Conservation (phyloP, 2,113 vertebrate species). For the Python bivittatus region DNA sequence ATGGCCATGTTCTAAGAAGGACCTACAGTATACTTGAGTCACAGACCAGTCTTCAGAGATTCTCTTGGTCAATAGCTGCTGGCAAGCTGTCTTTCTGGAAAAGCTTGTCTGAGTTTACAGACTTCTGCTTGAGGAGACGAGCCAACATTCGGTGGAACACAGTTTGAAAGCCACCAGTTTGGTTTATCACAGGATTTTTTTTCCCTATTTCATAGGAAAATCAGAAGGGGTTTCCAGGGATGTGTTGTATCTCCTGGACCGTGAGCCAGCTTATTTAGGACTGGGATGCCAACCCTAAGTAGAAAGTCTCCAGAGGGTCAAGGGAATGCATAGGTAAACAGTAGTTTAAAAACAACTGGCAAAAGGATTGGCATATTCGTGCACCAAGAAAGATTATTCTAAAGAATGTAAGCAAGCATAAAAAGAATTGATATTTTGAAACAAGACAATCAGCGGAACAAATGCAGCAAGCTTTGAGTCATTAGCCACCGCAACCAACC, state of each 20-base stretch:
- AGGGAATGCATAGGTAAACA: constrained; percentile 17
- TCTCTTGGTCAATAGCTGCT: neutral
- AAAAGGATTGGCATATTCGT: constrained; percentile 46
- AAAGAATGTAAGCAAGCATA: constrained; percentile 70
- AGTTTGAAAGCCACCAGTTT: neutral
- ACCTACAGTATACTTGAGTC: no score
- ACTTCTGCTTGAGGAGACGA: neutral
- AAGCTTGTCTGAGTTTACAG: neutral
- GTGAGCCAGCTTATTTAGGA: neutral
- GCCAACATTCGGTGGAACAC: neutral
- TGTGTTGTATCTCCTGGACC: neutral
- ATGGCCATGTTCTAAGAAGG: no score
- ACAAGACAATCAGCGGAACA: constrained; percentile 74
- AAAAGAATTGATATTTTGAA: constrained; percentile 63
- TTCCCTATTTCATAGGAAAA: neutral
- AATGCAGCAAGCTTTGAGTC: constrained; percentile 72
- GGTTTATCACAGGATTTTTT: neutral
- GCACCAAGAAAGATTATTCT: constrained; percentile 55
- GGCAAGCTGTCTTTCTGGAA: neutral
- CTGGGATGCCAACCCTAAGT: neutral
- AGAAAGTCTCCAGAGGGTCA: neutral
- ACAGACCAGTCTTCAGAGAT: neutral
- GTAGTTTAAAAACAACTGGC: constrained; percentile 29
- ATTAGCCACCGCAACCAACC: constrained; percentile 84
- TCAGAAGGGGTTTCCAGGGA: neutral